Conservation (phyloP, 2,888 invertebrate genomes). For the Ramazzottius varieornatus region DNA sequence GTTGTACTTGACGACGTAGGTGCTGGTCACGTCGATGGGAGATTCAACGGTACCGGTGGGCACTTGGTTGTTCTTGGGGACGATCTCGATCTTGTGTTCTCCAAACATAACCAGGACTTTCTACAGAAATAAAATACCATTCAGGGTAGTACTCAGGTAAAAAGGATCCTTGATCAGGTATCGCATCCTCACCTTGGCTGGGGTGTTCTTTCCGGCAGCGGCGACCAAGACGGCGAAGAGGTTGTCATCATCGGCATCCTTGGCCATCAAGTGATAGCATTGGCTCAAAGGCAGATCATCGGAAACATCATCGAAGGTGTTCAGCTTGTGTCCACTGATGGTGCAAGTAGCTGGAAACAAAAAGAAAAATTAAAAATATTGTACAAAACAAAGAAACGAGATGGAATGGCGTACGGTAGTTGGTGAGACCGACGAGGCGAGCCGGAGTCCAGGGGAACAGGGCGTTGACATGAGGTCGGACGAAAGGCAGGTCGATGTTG, state of each 20-base stretch:
- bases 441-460: constrained; percentile 6
- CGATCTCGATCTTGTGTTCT: not conserved
- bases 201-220: not conserved
- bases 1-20: constrained; percentile 3
- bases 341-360: not conserved
- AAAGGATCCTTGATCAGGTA: not conserved
- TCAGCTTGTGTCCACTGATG: constrained; percentile 8
- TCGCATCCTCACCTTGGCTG: not conserved
- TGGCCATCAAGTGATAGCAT: constrained; percentile 22
- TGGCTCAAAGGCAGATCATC: constrained; percentile 14
- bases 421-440: constrained; percentile 5
- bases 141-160: not conserved
- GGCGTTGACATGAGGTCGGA: constrained; percentile 6
- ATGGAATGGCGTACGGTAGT: constrained; percentile 6
- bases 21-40: not conserved
- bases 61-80: not conserved
- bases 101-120: not conserved
- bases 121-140: not conserved
- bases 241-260: constrained; percentile 21
- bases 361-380: not conserved
- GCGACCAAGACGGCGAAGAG: constrained; percentile 19
- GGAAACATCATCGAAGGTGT: constrained; percentile 16
- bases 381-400: not conserved
- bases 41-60: not conserved
- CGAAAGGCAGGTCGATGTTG: constrained; percentile 9